Percentiles rank a stretch among this genome's conserved stretches.
phyloP scores from a whole-genome alignment of 2,797 vertebrate genomes.

The Clangula hyemalis region DNA sequence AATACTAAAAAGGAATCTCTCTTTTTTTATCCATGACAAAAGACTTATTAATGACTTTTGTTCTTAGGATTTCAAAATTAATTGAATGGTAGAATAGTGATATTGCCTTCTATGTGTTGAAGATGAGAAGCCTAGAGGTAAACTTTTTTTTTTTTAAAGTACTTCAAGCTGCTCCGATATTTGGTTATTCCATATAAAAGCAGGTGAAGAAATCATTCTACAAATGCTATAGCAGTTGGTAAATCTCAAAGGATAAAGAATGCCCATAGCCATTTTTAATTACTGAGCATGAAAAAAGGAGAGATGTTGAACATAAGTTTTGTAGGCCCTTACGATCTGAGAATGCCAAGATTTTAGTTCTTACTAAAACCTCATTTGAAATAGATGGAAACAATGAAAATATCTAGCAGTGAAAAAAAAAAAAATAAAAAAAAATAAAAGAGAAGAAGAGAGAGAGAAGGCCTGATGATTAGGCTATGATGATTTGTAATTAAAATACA shows the following conservation, averaged over 20 bases:
- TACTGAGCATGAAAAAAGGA: slow-evolving; percentile 75
- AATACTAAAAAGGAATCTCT: slow-evolving; percentile 80
- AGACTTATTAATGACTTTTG: slow-evolving; percentile 83
- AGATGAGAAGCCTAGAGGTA: slow-evolving; percentile 77
- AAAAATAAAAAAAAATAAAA: too few relatives aligned
- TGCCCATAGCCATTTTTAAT: slow-evolving; percentile 84
- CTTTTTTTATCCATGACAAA: slow-evolving; percentile 81
- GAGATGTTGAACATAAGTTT: slow-evolving; percentile 76
- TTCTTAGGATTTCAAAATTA: slow-evolving; percentile 81
- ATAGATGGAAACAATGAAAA: slow-evolving; percentile 39
- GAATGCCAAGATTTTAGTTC: slow-evolving; percentile 49
- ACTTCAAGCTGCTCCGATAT: slow-evolving; percentile 74
- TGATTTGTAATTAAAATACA: slow-evolving; percentile 47
- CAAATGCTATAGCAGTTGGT: slow-evolving; percentile 80
- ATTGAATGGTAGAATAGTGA: slow-evolving; percentile 69
- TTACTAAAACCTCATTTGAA: slow-evolving; percentile 26
- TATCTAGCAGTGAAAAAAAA: background rate
- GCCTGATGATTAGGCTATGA: background rate
- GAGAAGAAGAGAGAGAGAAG: too few relatives aligned
- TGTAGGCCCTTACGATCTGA: slow-evolving; percentile 51
- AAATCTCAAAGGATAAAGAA: slow-evolving; percentile 82
- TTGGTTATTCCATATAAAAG: slow-evolving; percentile 76
- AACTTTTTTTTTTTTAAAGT: slow-evolving; percentile 56
- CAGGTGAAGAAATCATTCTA: slow-evolving; percentile 79
- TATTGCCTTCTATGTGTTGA: slow-evolving; percentile 60